phyloP scores from a whole-genome alignment of 2,113 vertebrate species.

The Stegastes partitus region DNA sequence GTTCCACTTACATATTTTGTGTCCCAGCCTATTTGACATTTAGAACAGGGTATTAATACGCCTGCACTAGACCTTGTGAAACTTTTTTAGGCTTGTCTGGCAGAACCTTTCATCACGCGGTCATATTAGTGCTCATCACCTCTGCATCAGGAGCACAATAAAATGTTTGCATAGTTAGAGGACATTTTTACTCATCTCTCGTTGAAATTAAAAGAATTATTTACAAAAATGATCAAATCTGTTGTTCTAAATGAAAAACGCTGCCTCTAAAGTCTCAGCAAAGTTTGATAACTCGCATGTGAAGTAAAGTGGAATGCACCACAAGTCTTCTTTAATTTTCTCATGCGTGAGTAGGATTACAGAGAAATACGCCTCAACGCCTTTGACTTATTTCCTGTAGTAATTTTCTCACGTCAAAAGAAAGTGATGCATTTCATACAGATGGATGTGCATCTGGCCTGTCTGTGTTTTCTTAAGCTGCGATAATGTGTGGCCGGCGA shows the following conservation, averaged over 20 bases:
- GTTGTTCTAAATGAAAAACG: too few species aligned
- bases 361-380: background rate
- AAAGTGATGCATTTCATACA: constrained; percentile 34
- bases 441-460: constrained; percentile 45
- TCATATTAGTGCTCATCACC: constrained; percentile 6
- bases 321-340: background rate
- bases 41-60: constrained; percentile 17
- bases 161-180: background rate
- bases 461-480: constrained; percentile 48
- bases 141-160: constrained; percentile 1
- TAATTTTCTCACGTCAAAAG: constrained; percentile 55
- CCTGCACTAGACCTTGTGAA: constrained; percentile 14
- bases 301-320: background rate
- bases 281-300: background rate
- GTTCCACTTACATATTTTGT: background rate
- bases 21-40: constrained; percentile 12
- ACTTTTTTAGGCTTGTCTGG: constrained; percentile 19
- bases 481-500: constrained; percentile 32
- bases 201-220: background rate
- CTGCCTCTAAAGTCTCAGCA: background rate
- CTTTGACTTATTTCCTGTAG: constrained; percentile 57
- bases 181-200: background rate
- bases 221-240: too few species aligned
- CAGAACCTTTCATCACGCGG: constrained; percentile 18
- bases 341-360: background rate